phyloP scores from a whole-genome alignment of 2,113 vertebrate species.

The Cercocebus atys region DNA sequence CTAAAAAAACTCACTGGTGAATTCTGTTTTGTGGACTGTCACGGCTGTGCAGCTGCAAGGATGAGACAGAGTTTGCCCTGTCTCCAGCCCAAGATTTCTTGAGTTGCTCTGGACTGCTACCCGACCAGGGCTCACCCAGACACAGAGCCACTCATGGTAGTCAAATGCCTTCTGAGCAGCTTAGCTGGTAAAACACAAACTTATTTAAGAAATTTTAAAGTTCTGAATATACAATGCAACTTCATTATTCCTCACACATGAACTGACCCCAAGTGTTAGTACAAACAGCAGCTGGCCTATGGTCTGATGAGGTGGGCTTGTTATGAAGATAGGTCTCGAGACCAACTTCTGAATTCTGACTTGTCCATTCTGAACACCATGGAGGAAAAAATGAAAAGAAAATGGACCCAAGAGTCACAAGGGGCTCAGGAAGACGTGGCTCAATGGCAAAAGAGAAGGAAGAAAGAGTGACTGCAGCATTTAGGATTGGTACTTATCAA shows the following conservation, averaged over 20 bases:
- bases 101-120: neutral
- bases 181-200: neutral
- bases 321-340: neutral
- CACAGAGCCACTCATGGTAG: neutral
- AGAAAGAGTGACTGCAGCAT: neutral
- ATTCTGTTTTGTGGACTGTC: neutral
- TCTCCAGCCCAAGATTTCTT: neutral
- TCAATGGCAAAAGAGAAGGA: neutral
- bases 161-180: neutral
- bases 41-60: neutral
- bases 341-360: neutral
- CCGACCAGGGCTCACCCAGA: neutral
- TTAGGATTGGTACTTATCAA: neutral
- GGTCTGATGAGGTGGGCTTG: fast-evolving
- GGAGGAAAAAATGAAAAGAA: neutral
- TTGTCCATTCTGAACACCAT: neutral
- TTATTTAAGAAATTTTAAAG: neutral
- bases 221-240: neutral
- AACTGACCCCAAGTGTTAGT: neutral
- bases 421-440: neutral
- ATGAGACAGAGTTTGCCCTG: neutral
- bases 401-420: neutral
- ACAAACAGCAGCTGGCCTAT: neutral
- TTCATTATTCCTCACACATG: neutral
- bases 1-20: neutral